Percentiles rank a stretch among this genome's conserved stretches.
phyloP scores from a whole-genome alignment of 2,888 invertebrate genomes.

The Drosophila maculinotata region DNA sequence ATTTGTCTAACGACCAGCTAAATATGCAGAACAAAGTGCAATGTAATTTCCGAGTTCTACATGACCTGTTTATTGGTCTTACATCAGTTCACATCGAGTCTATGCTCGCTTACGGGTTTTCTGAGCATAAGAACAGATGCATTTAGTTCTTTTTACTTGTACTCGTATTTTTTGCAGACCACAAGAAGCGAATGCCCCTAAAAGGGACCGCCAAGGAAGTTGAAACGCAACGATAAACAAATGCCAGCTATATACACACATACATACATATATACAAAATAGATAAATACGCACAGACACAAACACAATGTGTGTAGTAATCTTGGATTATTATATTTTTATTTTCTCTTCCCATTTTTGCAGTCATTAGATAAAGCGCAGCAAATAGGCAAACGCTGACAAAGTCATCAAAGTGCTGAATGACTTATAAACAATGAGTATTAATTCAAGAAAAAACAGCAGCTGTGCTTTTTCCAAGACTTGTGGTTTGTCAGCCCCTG shows the following conservation, averaged over 20 bases:
- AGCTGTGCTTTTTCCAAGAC: slow-evolving; percentile 27
- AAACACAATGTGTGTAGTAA: slow-evolving; percentile 21
- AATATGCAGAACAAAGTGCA: slow-evolving; percentile 42
- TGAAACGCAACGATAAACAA: slow-evolving; percentile 57
- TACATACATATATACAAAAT: slow-evolving; percentile 23
- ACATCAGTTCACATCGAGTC: slow-evolving; percentile 53
- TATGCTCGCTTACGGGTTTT: slow-evolving; percentile 17
- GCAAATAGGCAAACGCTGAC: slow-evolving; percentile 52
- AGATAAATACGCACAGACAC: slow-evolving; percentile 49
- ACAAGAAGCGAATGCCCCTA: slow-evolving; percentile 32
- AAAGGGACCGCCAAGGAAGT: slow-evolving; percentile 67
- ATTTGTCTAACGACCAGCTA: slow-evolving; percentile 4
- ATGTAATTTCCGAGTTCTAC: slow-evolving; percentile 32
- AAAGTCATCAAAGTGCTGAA: slow-evolving; percentile 53
- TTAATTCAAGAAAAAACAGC: slow-evolving; percentile 44
- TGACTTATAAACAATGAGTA: slow-evolving; percentile 47
- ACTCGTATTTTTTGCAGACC: slow-evolving; percentile 45
- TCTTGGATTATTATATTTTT: too few species aligned
- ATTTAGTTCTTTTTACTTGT: slow-evolving; percentile 13
- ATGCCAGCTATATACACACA: slow-evolving; percentile 37
- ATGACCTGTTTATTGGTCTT: slow-evolving; percentile 43
- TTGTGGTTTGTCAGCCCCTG: slow-evolving; percentile 24
- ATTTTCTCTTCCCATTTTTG: slow-evolving; percentile 25
- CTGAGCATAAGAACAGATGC: slow-evolving; percentile 19
- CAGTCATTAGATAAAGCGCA: slow-evolving; percentile 57